Evolutionary conservation across 2,113 vertebrate species (phyloP).

Genomic region (Ciconia maguari): DNA sequence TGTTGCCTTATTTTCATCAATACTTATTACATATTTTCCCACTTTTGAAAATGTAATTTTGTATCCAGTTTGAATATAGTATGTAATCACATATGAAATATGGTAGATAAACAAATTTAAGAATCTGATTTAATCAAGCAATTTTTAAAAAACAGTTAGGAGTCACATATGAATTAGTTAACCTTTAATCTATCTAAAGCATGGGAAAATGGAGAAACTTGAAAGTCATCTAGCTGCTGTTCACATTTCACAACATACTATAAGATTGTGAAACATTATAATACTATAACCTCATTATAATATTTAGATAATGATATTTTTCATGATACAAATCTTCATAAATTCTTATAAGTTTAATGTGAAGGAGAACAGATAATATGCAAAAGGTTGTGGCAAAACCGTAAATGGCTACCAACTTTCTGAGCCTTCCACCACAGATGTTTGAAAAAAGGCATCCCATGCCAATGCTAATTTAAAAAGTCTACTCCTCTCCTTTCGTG

Average conservation of each 20-base stretch:
- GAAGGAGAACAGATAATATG: neutral
- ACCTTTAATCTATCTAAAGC: neutral
- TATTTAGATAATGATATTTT: neutral
- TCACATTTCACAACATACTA: neutral
- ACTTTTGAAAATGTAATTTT: neutral
- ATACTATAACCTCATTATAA: neutral
- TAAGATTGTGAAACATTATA: neutral
- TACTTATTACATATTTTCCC: neutral
- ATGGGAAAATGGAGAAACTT: neutral
- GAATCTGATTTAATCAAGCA: neutral
- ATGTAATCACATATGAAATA: neutral
- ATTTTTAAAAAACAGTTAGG: neutral
- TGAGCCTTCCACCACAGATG: neutral
- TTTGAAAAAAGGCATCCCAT: neutral
- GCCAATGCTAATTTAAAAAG: neutral
- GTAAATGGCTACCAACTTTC: neutral
- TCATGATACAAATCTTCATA: neutral
- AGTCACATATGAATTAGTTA: slow-evolving; percentile 9
- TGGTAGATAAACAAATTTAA: neutral
- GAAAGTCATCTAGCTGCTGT: neutral
- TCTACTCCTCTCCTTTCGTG: neutral
- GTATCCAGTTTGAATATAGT: neutral
- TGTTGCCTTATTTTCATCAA: neutral
- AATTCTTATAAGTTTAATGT: neutral
- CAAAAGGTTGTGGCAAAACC: neutral